phyloP scores from a whole-genome alignment of 2,888 invertebrate species.

The Acheta domesticus region DNA sequence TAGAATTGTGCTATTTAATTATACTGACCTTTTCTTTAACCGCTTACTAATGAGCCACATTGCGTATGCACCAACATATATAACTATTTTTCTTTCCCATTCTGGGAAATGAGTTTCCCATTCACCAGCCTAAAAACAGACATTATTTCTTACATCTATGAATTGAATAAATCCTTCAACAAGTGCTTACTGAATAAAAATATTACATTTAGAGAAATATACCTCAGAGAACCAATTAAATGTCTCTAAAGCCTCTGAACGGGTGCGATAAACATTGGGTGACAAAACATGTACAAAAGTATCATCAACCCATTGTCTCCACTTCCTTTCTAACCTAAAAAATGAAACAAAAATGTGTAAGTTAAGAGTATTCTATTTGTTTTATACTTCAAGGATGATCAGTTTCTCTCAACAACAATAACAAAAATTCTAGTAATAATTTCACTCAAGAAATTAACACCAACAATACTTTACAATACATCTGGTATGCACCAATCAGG shows the following conservation, averaged over 20 bases:
- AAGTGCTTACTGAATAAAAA: background rate
- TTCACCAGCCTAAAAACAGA: slow-evolving; percentile 63
- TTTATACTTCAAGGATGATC: background rate
- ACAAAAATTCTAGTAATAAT: background rate
- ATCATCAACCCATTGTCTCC: slow-evolving; percentile 94
- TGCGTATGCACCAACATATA: slow-evolving; percentile 87
- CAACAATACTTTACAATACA: too few relatives aligned
- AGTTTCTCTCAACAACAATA: background rate
- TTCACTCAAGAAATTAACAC: too few relatives aligned
- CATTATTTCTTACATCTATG: slow-evolving; percentile 24
- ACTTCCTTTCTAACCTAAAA: slow-evolving; percentile 84
- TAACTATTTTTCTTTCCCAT: slow-evolving; percentile 81
- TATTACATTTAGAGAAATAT: background rate
- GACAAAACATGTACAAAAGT: slow-evolving; percentile 89
- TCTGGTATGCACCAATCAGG: too few relatives aligned
- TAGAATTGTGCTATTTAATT: background rate
- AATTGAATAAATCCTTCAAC: background rate
- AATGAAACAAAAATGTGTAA: slow-evolving; percentile 31
- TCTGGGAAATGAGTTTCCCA: slow-evolving; percentile 86
- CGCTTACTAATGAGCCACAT: slow-evolving; percentile 92
- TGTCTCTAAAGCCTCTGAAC: slow-evolving; percentile 79
- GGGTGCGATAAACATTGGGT: slow-evolving; percentile 92
- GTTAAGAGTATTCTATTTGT: too few relatives aligned
- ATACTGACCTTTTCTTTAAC: slow-evolving; percentile 69
- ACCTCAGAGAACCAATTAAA: slow-evolving; percentile 89